A percentile compares a stretch with the other conserved stretches of the same genome.
phyloP scores from a whole-genome alignment of 2,888 invertebrate genomes.

The Ellobium chinense region DNA sequence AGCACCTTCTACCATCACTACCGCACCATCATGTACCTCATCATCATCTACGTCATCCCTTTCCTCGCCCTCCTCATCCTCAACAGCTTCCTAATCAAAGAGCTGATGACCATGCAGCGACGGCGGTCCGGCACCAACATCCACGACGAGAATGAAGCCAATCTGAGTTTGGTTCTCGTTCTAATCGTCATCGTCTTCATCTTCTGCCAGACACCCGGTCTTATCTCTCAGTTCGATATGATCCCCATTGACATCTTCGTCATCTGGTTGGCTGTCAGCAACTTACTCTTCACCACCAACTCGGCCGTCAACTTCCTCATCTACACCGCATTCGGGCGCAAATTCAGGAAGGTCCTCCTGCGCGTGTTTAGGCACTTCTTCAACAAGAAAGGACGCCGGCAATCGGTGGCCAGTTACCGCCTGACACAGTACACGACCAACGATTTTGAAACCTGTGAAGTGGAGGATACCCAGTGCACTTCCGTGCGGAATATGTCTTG shows the following conservation, averaged over 20 bases:
- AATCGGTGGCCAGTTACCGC: conserved; percentile 1
- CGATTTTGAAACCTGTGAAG: not conserved
- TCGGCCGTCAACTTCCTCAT: conserved; percentile 76
- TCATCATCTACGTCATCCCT: conserved; percentile 68
- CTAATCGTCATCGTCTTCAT: conserved; percentile 76
- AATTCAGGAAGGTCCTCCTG: conserved; percentile 69
- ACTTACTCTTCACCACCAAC: conserved; percentile 72
- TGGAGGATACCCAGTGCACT: not conserved
- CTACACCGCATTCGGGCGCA: conserved; percentile 73
- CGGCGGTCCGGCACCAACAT: conserved; percentile 66
- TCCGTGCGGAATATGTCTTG: not conserved
- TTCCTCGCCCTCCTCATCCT: conserved; percentile 63
- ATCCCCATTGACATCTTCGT: conserved; percentile 59
- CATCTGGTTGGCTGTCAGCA: conserved; percentile 72
- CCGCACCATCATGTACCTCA: conserved; percentile 63
- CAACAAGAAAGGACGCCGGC: conserved; percentile 4
- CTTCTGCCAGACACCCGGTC: conserved; percentile 74
- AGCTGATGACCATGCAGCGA: conserved; percentile 71
- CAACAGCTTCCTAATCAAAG: conserved; percentile 67
- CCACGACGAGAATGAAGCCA: conserved; percentile 70
- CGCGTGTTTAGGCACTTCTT: conserved; percentile 60
- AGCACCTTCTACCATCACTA: conserved; percentile 62
- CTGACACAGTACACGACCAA: not conserved
- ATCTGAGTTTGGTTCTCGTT: conserved; percentile 72
- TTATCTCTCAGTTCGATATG: conserved; percentile 70